phyloP scores from a whole-genome alignment of 2,797 vertebrate genomes.

The Champsocephalus esox region DNA sequence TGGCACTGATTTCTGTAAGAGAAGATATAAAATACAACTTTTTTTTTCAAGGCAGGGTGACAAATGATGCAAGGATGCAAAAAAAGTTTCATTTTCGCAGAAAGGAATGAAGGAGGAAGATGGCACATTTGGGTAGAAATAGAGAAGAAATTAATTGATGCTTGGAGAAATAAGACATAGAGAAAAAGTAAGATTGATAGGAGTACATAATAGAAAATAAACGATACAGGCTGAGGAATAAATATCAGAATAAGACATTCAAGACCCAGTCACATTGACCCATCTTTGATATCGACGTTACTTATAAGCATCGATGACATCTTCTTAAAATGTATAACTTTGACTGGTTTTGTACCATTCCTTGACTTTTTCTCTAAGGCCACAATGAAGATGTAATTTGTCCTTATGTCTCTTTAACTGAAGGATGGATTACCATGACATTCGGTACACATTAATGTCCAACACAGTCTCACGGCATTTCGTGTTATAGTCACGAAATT shows the following conservation, averaged over 20 bases:
- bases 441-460: not conserved
- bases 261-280: not conserved
- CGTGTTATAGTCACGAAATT: too few species aligned
- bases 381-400: not conserved
- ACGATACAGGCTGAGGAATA: not conserved
- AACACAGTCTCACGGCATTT: too few species aligned
- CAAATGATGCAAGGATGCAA: conserved; percentile 9
- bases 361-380: not conserved
- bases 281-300: not conserved
- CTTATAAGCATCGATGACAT: not conserved
- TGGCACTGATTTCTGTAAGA: conserved; percentile 43
- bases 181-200: conserved; percentile 17
- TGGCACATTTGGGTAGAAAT: conserved; percentile 9
- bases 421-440: not conserved
- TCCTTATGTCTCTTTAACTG: not conserved
- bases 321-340: not conserved
- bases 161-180: conserved; percentile 5
- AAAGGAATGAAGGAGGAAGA: conserved; percentile 14
- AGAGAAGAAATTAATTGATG: conserved; percentile 4
- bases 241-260: not conserved
- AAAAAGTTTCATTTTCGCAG: conserved; percentile 15
- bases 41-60: not conserved
- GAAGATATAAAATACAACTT: conserved; percentile 17
- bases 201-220: not conserved
- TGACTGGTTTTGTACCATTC: not conserved